Conservation (phyloP, 1,140 invertebrate genomes). For the Antheraea pernyi region DNA sequence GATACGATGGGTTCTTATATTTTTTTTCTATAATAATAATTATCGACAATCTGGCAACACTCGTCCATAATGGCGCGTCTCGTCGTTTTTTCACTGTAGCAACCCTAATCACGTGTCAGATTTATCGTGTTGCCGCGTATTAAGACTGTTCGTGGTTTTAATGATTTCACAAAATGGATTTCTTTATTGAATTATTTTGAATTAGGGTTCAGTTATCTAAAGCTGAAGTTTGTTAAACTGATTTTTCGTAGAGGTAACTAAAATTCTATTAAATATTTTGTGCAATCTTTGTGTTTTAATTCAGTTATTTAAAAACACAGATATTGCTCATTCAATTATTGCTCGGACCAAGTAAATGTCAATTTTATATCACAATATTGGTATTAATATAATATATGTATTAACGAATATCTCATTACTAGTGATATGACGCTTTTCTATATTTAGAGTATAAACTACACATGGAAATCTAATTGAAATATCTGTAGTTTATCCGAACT, state of each 20-base stretch:
- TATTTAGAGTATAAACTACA: too few species aligned
- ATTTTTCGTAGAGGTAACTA: background rate
- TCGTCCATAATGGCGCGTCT: slow-evolving; percentile 64
- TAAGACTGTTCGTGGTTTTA: slow-evolving; percentile 51
- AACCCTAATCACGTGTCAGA: slow-evolving; percentile 77
- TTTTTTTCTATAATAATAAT: slow-evolving; percentile 68
- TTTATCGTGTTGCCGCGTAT: slow-evolving; percentile 61
- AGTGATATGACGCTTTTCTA: too few species aligned
- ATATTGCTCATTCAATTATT: too few species aligned
- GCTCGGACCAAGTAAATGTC: too few species aligned
- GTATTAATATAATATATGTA: too few species aligned
- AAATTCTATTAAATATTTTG: too few species aligned
- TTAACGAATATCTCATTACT: too few species aligned
- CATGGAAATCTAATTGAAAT: too few species aligned
- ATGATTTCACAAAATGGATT: slow-evolving; percentile 53
- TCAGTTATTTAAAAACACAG: too few species aligned
- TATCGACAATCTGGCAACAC: slow-evolving; percentile 76
- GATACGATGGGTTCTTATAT: slow-evolving; percentile 42
- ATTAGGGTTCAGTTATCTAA: slow-evolving; percentile 31
- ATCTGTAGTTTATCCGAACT: too few species aligned
- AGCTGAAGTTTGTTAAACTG: background rate
- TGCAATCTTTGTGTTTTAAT: too few species aligned
- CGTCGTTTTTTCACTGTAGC: slow-evolving; percentile 51
- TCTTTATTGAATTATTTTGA: slow-evolving; percentile 40
- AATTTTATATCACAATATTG: too few species aligned